Conservation (phyloP, 2,797 vertebrate genomes). For the Malacoctenus gilli region DNA sequence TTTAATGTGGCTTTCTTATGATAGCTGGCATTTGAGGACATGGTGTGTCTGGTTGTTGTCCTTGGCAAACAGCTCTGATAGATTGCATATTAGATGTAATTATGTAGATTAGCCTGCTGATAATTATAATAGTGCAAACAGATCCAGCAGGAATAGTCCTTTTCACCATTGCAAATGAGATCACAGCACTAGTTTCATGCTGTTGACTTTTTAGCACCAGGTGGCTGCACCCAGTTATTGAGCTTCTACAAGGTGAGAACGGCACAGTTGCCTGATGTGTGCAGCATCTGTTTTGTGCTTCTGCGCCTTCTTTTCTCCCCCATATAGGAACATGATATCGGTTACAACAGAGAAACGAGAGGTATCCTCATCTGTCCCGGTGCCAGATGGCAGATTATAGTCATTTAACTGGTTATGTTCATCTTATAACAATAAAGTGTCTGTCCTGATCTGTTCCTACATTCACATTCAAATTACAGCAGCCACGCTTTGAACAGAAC, state of each 20-base stretch:
- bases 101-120: conserved; percentile 73
- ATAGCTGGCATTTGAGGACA: conserved; percentile 49
- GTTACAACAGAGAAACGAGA: conserved; percentile 16
- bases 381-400: conserved; percentile 47
- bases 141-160: conserved; percentile 64
- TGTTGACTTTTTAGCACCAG: conserved; percentile 68
- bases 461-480: conserved; percentile 17
- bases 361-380: conserved; percentile 35
- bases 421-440: conserved; percentile 29
- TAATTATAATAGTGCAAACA: conserved; percentile 76
- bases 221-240: conserved; percentile 65
- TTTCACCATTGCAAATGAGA: conserved; percentile 70
- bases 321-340: conserved; percentile 19
- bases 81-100: conserved; percentile 73
- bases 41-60: conserved; percentile 58
- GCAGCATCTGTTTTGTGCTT: conserved; percentile 59
- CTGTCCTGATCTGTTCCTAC: conserved; percentile 2
- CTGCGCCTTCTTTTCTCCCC: not conserved
- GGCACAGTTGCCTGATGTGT: conserved; percentile 50
- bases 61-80: conserved; percentile 69
- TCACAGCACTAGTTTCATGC: conserved; percentile 50
- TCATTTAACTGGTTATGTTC: conserved; percentile 26
- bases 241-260: conserved; percentile 64
- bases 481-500: not conserved
- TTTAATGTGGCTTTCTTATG: conserved; percentile 21